A percentile compares a stretch with the other conserved stretches of the same genome.
These are phyloP conservation scores for Incurvaria masculella DNA, from an alignment of 2,888 invertebrate genomes.

Conservation along the genomic window DNA sequence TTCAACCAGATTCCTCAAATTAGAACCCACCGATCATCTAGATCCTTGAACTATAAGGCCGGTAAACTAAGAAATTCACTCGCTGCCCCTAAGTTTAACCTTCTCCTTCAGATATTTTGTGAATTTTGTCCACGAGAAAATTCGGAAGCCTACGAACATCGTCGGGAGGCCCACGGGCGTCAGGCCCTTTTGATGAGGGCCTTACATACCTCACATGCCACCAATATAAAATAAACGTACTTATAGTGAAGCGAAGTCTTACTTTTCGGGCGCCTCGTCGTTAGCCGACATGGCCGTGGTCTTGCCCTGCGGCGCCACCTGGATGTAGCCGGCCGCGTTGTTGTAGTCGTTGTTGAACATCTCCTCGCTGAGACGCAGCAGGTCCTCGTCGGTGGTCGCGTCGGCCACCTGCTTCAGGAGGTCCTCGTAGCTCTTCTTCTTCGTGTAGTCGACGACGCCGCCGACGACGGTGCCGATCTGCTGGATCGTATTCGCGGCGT, in stretches of 20 bases:
- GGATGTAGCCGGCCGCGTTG: conserved; percentile 68
- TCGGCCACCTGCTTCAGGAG: conserved; percentile 43
- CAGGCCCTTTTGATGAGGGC: too few relatives aligned
- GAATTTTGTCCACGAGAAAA: too few relatives aligned
- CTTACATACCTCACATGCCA: too few relatives aligned
- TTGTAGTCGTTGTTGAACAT: conserved; percentile 70
- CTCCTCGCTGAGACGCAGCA: conserved; percentile 67
- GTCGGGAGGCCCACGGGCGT: too few relatives aligned
- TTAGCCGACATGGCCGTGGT: conserved; percentile 65
- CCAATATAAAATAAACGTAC: too few relatives aligned
- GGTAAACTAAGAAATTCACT: too few relatives aligned
- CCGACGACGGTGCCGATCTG: conserved; percentile 49
- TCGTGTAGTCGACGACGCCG: conserved; percentile 47
- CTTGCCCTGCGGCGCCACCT: conserved; percentile 70
- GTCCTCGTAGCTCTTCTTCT: conserved; percentile 49
- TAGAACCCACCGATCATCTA: too few relatives aligned
- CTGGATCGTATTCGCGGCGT: conserved; percentile 38
- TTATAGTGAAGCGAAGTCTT: conserved; percentile 42
- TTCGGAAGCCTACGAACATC: too few relatives aligned
- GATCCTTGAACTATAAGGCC: too few relatives aligned
- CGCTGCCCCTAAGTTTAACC: too few relatives aligned
- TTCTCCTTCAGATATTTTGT: too few relatives aligned
- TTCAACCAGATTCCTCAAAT: too few relatives aligned
- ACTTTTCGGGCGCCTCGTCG: conserved; percentile 75
- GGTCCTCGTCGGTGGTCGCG: conserved; percentile 62